These are phyloP conservation scores for Chlamydotis undulata DNA, from an alignment of 2,113 vertebrate genomes.

Conservation along the genomic window DNA sequence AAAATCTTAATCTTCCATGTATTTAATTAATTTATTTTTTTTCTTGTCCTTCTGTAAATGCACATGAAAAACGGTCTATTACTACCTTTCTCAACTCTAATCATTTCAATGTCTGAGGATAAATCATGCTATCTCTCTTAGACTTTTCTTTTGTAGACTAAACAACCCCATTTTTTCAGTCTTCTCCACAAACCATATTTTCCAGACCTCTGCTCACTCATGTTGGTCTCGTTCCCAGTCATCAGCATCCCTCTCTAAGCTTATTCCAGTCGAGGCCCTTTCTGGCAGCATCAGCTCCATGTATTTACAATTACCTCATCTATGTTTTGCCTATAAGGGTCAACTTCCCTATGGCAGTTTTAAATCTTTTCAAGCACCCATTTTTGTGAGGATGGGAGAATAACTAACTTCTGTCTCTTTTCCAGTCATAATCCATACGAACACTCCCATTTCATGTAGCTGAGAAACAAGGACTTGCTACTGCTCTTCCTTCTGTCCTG, in stretches of 20 bases:
- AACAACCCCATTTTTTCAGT: neutral
- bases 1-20: neutral
- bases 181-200: neutral
- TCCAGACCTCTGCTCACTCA: neutral
- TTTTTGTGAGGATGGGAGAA: neutral
- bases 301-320: neutral
- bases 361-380: neutral
- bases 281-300: neutral
- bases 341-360: neutral
- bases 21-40: neutral
- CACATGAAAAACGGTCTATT: neutral
- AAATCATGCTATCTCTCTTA: neutral
- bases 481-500: neutral
- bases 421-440: neutral
- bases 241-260: neutral
- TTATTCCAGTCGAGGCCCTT: neutral
- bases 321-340: neutral
- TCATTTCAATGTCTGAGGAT: neutral
- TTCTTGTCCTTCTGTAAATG: neutral
- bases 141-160: neutral
- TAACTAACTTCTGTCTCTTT: neutral
- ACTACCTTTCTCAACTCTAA: neutral
- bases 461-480: neutral
- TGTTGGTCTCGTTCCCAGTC: neutral
- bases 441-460: neutral